Base-by-base conservation (phyloP, 2,797 vertebrate genomes). In the Cossypha polioptera region DNA sequence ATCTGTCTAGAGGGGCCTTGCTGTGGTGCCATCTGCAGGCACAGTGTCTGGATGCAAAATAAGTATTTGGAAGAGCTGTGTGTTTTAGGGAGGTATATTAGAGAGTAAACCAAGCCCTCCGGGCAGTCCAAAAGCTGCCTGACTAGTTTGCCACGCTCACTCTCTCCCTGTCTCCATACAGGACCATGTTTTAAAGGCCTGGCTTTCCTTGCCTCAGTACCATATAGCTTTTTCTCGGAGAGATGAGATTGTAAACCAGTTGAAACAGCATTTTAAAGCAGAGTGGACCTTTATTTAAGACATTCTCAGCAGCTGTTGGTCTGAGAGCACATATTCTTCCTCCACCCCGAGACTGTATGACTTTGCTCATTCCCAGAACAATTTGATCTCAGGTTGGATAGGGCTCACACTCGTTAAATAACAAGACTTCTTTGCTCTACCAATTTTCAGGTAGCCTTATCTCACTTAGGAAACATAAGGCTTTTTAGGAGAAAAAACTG, bases 11-110 rank as follows among this genome's bases (percentile, higher is more conserved):
- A 66, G 51, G 40, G 54, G 43, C 67, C 90, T 92, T 92, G 81
- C 86, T 91, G 74, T 87, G 65, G 67, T 94, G 93, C 92, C 91
- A 95, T 82, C 92, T 95, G 86, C 82, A 95, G 92, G 94, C 78
- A 53, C 45, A 7, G 65, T 0, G 51, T 53, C 80, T 77, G 94
- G 67, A 57, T 67, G 50, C 42, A 76, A 85, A 86, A 66, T 3
- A 5, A 90, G 33, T 50, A 45, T 59, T 55, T 22, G 10, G 26
- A 42, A 58, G 72, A 59, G 54, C 68, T 50, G 28, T 58, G 28
- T 29, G 69, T 45, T 85, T 79, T 57, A 5, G 4, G 10, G 79
- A 85, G 78, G n/a, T 36, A 1, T 13, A 19, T 11, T 58, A 65
- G 40, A 73, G 43, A 92, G n/a, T 67, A 93, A 86, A 86, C 35